These are phyloP conservation scores for Sinocyclocheilus rhinocerous DNA, from an alignment of 2,113 vertebrate species.

Conservation along the genomic window DNA sequence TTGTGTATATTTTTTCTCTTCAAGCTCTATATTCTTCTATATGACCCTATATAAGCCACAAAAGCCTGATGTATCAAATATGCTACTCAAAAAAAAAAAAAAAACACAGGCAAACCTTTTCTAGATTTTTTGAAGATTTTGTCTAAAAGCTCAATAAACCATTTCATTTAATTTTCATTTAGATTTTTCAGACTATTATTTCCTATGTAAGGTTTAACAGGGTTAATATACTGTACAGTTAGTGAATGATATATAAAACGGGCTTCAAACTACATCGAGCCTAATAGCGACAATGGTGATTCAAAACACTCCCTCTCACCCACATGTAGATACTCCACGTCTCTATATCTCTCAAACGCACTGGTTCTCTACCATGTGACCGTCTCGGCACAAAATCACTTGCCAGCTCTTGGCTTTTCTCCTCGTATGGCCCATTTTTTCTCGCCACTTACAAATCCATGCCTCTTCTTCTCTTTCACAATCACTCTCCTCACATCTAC, in stretches of 20 bases:
- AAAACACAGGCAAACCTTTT: too few relatives aligned
- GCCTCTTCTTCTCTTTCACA: conserved; percentile 16
- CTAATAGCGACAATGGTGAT: neutral
- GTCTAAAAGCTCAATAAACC: neutral
- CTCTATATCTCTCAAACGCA: neutral
- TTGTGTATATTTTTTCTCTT: neutral
- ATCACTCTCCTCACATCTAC: conserved; percentile 12
- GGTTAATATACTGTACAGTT: neutral
- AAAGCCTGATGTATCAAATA: neutral
- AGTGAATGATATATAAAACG: neutral
- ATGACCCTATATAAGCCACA: neutral
- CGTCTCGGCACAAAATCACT: neutral
- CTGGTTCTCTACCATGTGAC: neutral
- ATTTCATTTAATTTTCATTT: neutral
- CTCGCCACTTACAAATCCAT: neutral
- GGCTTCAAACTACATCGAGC: neutral
- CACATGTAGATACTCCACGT: neutral
- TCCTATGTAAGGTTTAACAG: neutral
- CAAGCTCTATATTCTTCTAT: neutral
- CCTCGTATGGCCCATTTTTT: neutral
- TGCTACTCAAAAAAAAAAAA: neutral
- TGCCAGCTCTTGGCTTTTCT: neutral
- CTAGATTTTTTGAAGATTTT: neutral
- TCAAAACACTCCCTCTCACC: neutral
- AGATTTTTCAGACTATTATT: neutral